These are phyloP conservation scores for Acleris laterana DNA, from an alignment of 2,888 invertebrate genomes.

Conservation along the genomic window DNA sequence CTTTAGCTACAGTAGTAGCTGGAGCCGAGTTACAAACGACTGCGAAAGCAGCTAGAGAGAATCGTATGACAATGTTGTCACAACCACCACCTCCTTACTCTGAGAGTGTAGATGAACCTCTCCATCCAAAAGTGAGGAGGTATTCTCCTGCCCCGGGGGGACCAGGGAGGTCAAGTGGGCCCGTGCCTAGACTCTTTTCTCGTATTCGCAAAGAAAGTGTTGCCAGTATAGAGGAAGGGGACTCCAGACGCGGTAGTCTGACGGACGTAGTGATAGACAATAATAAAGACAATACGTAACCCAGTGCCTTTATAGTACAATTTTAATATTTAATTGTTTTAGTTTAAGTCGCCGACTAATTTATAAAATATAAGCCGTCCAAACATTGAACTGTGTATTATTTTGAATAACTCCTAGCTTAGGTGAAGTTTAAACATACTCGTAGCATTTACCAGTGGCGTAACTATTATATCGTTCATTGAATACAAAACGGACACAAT, in stretches of 20 bases:
- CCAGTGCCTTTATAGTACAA: constrained; percentile 63
- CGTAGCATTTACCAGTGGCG: too few relatives aligned
- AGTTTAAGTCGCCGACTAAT: constrained; percentile 43
- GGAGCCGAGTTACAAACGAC: constrained; percentile 76
- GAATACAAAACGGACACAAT: too few relatives aligned
- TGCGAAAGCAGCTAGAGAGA: constrained; percentile 72
- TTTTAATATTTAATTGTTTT: constrained; percentile 57
- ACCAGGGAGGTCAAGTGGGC: constrained; percentile 63
- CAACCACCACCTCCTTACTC: constrained; percentile 79
- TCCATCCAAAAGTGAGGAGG: constrained; percentile 65
- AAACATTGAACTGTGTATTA: constrained; percentile 39
- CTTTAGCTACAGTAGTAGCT: constrained; percentile 76
- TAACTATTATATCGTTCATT: too few relatives aligned
- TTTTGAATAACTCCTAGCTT: not conserved
- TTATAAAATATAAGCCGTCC: constrained; percentile 61
- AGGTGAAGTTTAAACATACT: too few relatives aligned
- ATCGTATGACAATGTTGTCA: constrained; percentile 71
- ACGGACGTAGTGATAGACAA: constrained; percentile 80
- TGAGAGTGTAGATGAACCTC: constrained; percentile 60
- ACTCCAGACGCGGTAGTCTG: constrained; percentile 73
- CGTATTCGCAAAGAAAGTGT: constrained; percentile 72
- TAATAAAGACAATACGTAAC: constrained; percentile 77
- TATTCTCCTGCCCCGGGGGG: constrained; percentile 76
- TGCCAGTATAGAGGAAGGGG: constrained; percentile 58
- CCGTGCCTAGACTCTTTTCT: constrained; percentile 75